These are phyloP conservation scores for Bambusicola thoracicus DNA, from an alignment of 2,113 vertebrate genomes.

Conservation along the genomic window DNA sequence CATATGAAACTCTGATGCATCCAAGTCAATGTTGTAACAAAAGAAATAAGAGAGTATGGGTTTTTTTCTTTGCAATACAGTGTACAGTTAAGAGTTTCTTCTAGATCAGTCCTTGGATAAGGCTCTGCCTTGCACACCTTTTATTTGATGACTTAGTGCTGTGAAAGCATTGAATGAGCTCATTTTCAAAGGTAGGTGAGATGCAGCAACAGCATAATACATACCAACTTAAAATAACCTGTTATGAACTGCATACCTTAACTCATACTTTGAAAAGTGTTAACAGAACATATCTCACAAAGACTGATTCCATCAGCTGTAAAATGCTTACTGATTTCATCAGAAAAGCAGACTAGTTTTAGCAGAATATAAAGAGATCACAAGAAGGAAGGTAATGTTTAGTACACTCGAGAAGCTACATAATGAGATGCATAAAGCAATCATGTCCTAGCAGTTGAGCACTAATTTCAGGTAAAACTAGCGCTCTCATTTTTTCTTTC, in stretches of 20 bases:
- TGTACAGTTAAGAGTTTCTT: background rate
- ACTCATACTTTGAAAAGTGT: background rate
- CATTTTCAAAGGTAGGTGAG: background rate
- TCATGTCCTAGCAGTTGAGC: background rate
- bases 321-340: background rate
- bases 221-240: background rate
- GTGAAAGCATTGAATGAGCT: background rate
- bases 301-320: background rate
- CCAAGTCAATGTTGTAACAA: background rate
- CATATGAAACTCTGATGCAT: background rate
- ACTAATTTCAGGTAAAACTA: background rate
- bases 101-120: background rate
- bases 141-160: background rate
- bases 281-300: background rate
- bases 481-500: background rate
- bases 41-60: background rate
- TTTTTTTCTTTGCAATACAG: background rate
- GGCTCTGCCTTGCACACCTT: background rate
- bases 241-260: background rate
- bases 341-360: background rate
- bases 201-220: background rate
- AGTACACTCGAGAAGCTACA: background rate
- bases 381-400: background rate
- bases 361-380: background rate
- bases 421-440: background rate